Percentiles rank a stretch among this genome's conserved stretches.
phyloP scores from a whole-genome alignment of 1,140 invertebrate genomes.

The Pogonomyrmex barbatus region DNA sequence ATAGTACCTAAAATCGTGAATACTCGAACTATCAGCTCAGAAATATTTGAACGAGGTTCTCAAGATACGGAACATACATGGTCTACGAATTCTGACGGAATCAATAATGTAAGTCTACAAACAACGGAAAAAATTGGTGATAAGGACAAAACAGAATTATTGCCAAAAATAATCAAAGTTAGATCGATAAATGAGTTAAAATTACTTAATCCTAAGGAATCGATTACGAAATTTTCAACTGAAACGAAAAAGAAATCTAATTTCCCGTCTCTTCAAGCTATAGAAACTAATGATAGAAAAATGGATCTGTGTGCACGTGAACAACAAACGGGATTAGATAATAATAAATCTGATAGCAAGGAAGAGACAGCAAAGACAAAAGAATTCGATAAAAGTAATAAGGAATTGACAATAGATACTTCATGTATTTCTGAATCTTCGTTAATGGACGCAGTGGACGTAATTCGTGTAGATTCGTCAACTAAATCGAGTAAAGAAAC shows the following conservation, averaged over 20 bases:
- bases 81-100: neutral
- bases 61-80: conserved; percentile 7
- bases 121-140: neutral
- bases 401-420: neutral
- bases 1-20: conserved; percentile 78
- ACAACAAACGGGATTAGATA: neutral
- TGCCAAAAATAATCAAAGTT: conserved; percentile 71
- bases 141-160: neutral
- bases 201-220: neutral
- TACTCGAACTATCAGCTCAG: conserved; percentile 76
- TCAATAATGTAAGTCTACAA: neutral
- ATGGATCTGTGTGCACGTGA: neutral
- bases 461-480: neutral
- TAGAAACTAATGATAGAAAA: neutral
- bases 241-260: neutral
- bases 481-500: neutral
- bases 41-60: conserved; percentile 75
- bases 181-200: conserved; percentile 63
- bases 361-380: neutral
- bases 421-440: neutral
- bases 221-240: neutral
- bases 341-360: neutral
- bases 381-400: neutral
- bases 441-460: neutral
- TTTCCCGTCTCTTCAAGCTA: neutral